A percentile compares a stretch with the other conserved stretches of the same genome.
phyloP scores from a whole-genome alignment of 2,888 invertebrate species.

The Dynastes grantii region DNA sequence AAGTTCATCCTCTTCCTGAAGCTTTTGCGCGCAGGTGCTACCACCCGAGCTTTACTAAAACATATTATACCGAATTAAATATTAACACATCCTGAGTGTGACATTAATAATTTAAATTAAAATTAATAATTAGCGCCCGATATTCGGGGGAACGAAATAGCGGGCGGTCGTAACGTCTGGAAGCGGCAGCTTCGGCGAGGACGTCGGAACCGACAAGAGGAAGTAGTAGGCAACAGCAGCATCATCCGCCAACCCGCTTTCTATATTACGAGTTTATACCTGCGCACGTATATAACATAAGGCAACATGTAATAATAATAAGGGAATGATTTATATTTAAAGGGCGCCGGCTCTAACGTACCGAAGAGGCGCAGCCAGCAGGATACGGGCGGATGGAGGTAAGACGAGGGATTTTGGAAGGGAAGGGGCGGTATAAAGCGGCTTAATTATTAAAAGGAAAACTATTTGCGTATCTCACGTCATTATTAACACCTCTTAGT shows the following conservation, averaged over 20 bases:
- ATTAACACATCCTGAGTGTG: slow-evolving; percentile 39
- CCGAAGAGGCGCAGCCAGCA: not conserved
- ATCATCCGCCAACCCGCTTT: slow-evolving; percentile 9
- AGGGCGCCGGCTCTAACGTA: slow-evolving; percentile 33
- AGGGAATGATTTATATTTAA: slow-evolving; percentile 46
- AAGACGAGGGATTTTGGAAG: not conserved
- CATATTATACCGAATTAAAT: slow-evolving; percentile 46
- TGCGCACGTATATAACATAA: slow-evolving; percentile 22
- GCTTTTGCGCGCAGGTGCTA: not conserved
- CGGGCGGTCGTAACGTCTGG: slow-evolving; percentile 7
- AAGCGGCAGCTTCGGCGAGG: not conserved
- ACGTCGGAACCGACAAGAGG: not conserved
- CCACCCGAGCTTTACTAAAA: not conserved
- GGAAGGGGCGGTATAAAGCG: not conserved
- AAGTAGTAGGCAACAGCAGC: not conserved
- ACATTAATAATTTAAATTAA: slow-evolving; percentile 50
- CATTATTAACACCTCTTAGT: slow-evolving; percentile 33
- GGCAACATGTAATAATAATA: slow-evolving; percentile 42
- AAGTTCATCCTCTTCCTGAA: not conserved
- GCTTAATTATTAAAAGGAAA: slow-evolving; percentile 45
- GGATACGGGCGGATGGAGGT: not conserved
- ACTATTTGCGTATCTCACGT: slow-evolving; percentile 39
- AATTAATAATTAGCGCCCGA: slow-evolving; percentile 48
- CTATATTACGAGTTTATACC: slow-evolving; percentile 9
- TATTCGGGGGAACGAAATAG: slow-evolving; percentile 13